Base-by-base conservation (phyloP, 2,888 invertebrate genomes). In the Parnassius smintheus region DNA sequence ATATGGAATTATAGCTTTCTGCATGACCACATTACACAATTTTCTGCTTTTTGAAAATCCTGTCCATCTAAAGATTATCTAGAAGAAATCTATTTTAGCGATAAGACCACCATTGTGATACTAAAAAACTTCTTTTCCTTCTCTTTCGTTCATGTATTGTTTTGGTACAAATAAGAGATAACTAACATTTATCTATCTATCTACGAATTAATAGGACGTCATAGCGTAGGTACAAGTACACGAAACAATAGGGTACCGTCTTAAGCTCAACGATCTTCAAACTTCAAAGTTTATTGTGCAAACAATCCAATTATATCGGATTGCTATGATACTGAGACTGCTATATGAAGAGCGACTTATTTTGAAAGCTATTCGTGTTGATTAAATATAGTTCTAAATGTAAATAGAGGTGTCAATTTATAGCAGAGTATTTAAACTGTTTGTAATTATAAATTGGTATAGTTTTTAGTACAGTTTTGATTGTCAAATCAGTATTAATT, bases 301-400 rank as follows among this genome's bases (percentile, higher is more conserved):
- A 63, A 66, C 63, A 66, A 63, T 66, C 55, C 63, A 66, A 66
- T 66, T 66, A 66, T 59, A 10, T 50, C 48, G 62, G 54, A 58
- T 49, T 50, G 58, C 53, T 44, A 49, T 55, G 62, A 63, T 58
- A 59, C 13, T 55, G 55, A 50, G 60, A 55, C 62, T 59, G 62
- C 44, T 54, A 50, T 60, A 44, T 56, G 65, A 66, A 59, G 65
- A 56, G 55, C 54, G 49, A 11, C 60, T 50, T 48, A 44, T 62
- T 49, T 54, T 18, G 7, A 11, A 45, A 52, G 46, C 13, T 4
- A 35, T 53, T 54, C 42, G 49, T 11, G 48, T 58, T 62, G 58
- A 58, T 62, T 62, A 54, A 54, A 57, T 22, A 44, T 62, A 54
- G 49, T 62, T 25, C 25, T 22, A n/a, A 54, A 2, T 44, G 18